Evolutionary conservation across 2,888 invertebrate genomes (phyloP), one percentile per base, ranked within the genome.

Genomic region (Keiferia lycopersicella): DNA sequence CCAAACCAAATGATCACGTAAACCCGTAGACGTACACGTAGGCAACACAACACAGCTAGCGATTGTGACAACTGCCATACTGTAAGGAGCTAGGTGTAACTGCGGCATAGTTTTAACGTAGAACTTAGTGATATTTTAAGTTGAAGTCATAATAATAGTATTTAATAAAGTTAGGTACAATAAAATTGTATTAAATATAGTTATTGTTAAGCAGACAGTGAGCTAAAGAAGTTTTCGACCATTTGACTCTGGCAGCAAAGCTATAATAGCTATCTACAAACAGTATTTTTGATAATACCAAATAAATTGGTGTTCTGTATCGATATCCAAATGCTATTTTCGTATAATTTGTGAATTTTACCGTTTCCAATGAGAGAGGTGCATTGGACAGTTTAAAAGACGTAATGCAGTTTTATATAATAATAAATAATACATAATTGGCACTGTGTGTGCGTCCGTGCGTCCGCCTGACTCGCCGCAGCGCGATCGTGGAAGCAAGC

Each of bases 61-160:
- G 82, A 87, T 53, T 85, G 86, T 85, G 87, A 89, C 86, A 88
- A 91, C 91, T 91, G 91, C 91, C 91, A 91, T 91, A 91, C 84
- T 86, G 84, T 91, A 90, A 91, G 88, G 76, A 87, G 81, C 77
- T 88, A 88, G 84, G 74, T 80, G 72, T 84, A 83, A 82, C 78
- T 78, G 79, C 80, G 82, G 81, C 81, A 81, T 86, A 84, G 80
- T 70, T 77, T 72, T 70, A 71, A 67, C 69, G 67, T 76, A 74
- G 69, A 65, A 71, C 48, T 74, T 76, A 78, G 71, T 69, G 67
- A 68, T 87, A 82, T 79, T 82, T 82, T 88, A 89, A 88, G 87
- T 86, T 87, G 83, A 84, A 91, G 91, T 91, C 91, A 91, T 90
- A 87, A 88, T 86, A 82, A 86, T 90, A 91, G 88, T 91, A 88